phyloP scores from a whole-genome alignment of 2,113 vertebrate species.

The Coryphaenoides rupestris region DNA sequence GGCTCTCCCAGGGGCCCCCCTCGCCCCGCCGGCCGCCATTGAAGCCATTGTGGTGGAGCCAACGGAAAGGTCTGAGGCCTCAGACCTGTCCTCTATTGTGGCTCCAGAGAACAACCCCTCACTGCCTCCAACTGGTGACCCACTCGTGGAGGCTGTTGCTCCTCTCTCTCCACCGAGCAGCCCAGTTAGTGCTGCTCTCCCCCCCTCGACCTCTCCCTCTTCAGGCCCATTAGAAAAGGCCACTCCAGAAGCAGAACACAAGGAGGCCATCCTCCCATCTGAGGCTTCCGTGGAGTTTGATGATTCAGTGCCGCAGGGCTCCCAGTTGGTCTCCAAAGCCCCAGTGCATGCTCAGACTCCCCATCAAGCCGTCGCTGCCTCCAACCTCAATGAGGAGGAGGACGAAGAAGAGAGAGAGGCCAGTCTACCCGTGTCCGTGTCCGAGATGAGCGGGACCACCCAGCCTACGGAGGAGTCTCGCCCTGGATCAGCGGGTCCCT shows the following conservation, averaged over 20 bases:
- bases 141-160: conserved; percentile 10
- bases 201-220: too few relatives aligned
- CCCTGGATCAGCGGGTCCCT: conserved; percentile 69
- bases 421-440: conserved; percentile 72
- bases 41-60: neutral
- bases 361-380: conserved; percentile 9
- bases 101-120: conserved; percentile 13
- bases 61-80: conserved; percentile 9
- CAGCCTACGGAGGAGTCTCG: conserved; percentile 75
- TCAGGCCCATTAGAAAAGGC: conserved; percentile 1
- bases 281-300: conserved; percentile 29
- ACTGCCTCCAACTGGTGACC: conserved; percentile 5
- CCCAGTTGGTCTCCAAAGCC: conserved; percentile 14
- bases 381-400: conserved; percentile 58
- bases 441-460: conserved; percentile 78
- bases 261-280: conserved; percentile 3
- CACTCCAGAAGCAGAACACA: neutral
- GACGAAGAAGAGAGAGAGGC: conserved; percentile 71
- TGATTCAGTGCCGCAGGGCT: conserved; percentile 26
- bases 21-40: neutral
- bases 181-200: too few relatives aligned
- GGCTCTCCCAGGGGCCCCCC: neutral
- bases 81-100: neutral
- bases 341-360: neutral
- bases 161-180: neutral